phyloP scores from a whole-genome alignment of 2,113 vertebrate genomes.

The Protomyctophum bolini region DNA sequence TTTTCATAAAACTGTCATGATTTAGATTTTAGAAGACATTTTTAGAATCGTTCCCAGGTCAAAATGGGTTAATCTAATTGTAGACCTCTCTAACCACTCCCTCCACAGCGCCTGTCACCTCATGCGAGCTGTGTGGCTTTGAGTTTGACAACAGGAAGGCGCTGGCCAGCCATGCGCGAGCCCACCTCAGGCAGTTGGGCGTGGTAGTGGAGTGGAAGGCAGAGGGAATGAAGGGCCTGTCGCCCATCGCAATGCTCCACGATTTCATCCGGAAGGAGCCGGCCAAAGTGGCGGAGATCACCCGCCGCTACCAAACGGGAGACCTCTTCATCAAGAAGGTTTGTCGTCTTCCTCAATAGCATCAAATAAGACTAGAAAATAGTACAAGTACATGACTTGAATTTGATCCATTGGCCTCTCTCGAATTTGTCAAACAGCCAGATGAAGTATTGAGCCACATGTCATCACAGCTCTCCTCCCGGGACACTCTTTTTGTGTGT shows the following conservation, averaged over 20 bases:
- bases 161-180: constrained; percentile 90
- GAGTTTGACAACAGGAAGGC: constrained; percentile 95
- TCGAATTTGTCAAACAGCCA: too few relatives aligned
- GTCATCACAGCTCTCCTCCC: too few relatives aligned
- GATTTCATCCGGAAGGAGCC: constrained; percentile 91
- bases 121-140: constrained; percentile 93
- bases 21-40: too few relatives aligned
- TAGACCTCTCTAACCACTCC: constrained; percentile 16
- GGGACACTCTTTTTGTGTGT: too few relatives aligned
- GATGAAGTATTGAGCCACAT: too few relatives aligned
- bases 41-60: too few relatives aligned
- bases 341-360: background rate
- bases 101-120: constrained; percentile 81
- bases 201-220: constrained; percentile 90
- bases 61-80: too few relatives aligned
- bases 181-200: constrained; percentile 91
- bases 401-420: too few relatives aligned
- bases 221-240: constrained; percentile 84
- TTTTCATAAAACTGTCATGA: too few relatives aligned
- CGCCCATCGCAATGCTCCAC: constrained; percentile 90
- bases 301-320: constrained; percentile 86
- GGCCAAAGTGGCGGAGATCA: constrained; percentile 84
- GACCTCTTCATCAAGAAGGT: constrained; percentile 89
- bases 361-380: too few relatives aligned
- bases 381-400: too few relatives aligned